Base-by-base conservation (phyloP, 2,113 vertebrate species). In the Hyaena hyaena region DNA sequence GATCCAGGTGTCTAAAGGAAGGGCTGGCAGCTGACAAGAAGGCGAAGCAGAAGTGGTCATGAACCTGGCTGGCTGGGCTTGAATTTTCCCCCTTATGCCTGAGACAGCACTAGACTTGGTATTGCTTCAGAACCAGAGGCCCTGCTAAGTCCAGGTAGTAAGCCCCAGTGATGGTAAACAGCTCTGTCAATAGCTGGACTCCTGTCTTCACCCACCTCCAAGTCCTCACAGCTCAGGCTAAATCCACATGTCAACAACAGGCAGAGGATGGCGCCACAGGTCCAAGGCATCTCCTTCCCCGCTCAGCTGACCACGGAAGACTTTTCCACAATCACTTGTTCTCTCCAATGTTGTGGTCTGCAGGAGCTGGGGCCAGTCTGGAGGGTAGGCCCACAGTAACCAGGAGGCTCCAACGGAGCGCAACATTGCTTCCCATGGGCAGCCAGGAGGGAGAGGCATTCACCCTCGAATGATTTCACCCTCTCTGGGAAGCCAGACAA, bases 11-110 rank as follows among this genome's bases (percentile, higher is more conserved):
- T 93, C 55, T 66, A 68, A 71, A 95, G 68, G 73, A 43, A 87
- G 39, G 95, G 55, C 43, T 58, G 48, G 35, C n/a, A 68, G 76
- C 58, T 93, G 71, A 93, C 87, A 84, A 93, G 61, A 95, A 84
- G 77, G 71, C 79, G 81, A 73, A 90, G n/a, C 73, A 88, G 50
- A 94, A 90, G 4, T 33, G 43, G 81, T 53, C 45, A 45, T 61
- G 73, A 88, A 88, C 5, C 7, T 45, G 48, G 17, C 5, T 26
- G 45, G 7, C 15, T 9, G 12, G 24, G 39, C 26, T 23, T 16
- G n/a, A 71, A 68, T 19, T 80, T 87, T 58, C 16, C 7, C 35
- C 19, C 43, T 23, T 63, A 26, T 33, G 55, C 69, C 21, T 39
- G 86, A 73, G 69, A 71, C 12, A 82, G 53, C 10, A 69, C 24